Base-by-base conservation (phyloP, 2,888 invertebrate genomes). In the Lycia hirtaria region DNA sequence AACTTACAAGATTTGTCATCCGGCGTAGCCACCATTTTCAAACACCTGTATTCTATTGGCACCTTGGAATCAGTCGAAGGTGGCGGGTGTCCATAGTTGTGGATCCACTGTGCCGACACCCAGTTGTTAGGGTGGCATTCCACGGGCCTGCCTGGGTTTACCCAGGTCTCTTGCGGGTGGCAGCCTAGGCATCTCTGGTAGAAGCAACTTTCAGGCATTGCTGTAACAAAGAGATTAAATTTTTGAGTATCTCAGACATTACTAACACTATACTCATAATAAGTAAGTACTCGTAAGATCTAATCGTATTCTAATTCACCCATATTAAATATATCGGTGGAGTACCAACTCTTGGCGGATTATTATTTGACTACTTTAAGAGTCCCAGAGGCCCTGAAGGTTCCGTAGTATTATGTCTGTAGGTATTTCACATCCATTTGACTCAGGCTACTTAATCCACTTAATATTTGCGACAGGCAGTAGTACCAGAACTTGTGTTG, bases 21-120 rank as follows among this genome's bases (percentile, higher is more conserved):
- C 0, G 91, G 92, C 6, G 90, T 87, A 0, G 92, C 91, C 2
- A 89, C 79, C 88, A 92, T 87, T 69, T 90, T 91, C 61, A 91
- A 65, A 51, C 92, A 92, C 5, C 88, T 76, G 67, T 87, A 88
- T 63, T 90, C 90, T 32, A 91, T 81, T 9, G 87, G 82, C 43
- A 89, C 69, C 57, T 67, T 81, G 4, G 90, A 88, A 43, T 85
- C 87, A 0, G 91, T 91, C 1, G 77, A 72, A 0, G 92, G 91
- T 6, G 91, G 87, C 0, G 87, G 88, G 48, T 91, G 88, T 0
- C 88, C 89, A 10, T 87, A 76, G 62, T 89, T 87, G 72, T 85
- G 88, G 3, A 91, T 73, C 91, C 91, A 92, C 52, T 83, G 79
- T 0, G 90, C 80, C 0, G 87, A 75, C 37, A 90, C 91, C 88